Conservation (phyloP, 2,113 vertebrate genomes). For the Zosterops pallidus region DNA sequence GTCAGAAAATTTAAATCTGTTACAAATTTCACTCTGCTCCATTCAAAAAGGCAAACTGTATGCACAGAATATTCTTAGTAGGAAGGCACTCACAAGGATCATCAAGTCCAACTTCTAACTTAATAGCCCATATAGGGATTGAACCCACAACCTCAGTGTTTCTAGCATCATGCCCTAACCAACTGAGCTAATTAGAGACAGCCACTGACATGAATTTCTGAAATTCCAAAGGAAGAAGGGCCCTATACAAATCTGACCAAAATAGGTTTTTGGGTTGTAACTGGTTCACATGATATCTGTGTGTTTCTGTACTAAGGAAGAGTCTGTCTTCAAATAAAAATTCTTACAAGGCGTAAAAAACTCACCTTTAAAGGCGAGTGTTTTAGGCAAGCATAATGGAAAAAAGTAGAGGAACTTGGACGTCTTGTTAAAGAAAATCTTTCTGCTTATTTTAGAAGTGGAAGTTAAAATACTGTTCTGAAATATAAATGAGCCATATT, state of each 20-base stretch:
- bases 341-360: not conserved
- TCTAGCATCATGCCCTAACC: not conserved
- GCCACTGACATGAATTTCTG: not conserved
- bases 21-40: not conserved
- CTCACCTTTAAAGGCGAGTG: not conserved
- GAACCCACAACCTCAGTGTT: not conserved
- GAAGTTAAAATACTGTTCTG: not conserved
- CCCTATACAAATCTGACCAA: not conserved
- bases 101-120: not conserved
- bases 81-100: not conserved
- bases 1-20: not conserved
- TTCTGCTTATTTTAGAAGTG: not conserved
- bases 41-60: not conserved
- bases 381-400: not conserved
- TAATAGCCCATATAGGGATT: not conserved
- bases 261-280: not conserved
- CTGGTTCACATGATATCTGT: not conserved
- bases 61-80: not conserved
- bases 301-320: not conserved
- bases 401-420: not conserved
- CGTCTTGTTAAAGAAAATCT: not conserved
- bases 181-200: not conserved
- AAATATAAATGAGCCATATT: not conserved
- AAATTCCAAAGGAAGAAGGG: not conserved
- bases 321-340: not conserved